Percentiles rank a stretch among this genome's conserved stretches.
phyloP scores from a whole-genome alignment of 64 coral and sea anemone species.

The Pocillopora verrucosa region DNA sequence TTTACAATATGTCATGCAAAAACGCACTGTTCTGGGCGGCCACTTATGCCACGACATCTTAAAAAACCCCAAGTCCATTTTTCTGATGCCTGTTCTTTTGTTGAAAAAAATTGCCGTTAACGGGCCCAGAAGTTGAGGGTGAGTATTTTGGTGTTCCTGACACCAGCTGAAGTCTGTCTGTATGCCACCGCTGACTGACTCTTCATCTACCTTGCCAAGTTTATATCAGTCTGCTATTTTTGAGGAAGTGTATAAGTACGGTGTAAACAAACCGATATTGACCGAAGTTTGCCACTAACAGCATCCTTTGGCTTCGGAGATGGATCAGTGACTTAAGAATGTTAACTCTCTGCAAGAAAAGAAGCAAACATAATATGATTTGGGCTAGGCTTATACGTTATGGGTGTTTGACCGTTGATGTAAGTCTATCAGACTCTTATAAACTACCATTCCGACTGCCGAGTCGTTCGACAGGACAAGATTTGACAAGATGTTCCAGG shows the following conservation, averaged over 20 bases:
- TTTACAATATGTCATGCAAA: too few species aligned
- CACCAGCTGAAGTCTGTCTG: not conserved
- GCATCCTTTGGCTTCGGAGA: conserved; percentile 91
- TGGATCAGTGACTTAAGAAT: conserved; percentile 62
- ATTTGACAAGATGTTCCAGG: too few species aligned
- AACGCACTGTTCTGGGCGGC: too few species aligned
- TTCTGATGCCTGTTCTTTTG: too few species aligned
- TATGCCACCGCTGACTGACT: not conserved
- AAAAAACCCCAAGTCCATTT: too few species aligned
- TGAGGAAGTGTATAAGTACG: conserved; percentile 89
- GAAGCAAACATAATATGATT: not conserved
- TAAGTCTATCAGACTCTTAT: too few species aligned
- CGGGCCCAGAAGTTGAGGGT: not conserved
- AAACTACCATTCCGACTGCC: too few species aligned
- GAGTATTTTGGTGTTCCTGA: not conserved
- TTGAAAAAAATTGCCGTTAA: too few species aligned
- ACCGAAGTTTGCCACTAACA: conserved; percentile 87
- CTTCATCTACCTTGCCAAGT: not conserved
- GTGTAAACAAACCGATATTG: conserved; percentile 97
- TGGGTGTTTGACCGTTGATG: not conserved
- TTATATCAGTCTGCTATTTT: conserved; percentile 94
- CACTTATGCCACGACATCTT: too few species aligned
- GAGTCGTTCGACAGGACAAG: too few species aligned
- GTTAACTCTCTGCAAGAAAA: conserved; percentile 80
- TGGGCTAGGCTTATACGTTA: not conserved